phyloP scores from a whole-genome alignment of 2,113 vertebrate genomes.

The Hemicordylus capensis region DNA sequence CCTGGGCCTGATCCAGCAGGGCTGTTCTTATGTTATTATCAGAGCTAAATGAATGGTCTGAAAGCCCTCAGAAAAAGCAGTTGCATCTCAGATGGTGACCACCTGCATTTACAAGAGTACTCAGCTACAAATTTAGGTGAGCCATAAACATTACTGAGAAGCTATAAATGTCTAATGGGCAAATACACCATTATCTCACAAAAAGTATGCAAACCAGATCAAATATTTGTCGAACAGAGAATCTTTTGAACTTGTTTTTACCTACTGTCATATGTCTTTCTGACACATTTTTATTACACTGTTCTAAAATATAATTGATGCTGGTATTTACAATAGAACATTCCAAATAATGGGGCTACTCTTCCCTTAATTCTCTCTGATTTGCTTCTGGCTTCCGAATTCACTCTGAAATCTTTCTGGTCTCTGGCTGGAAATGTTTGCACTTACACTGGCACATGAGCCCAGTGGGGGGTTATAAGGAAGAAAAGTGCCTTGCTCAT shows the following conservation, averaged over 20 bases:
- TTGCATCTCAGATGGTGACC: slow-evolving; percentile 49
- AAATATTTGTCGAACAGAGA: slow-evolving; percentile 24
- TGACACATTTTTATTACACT: background rate
- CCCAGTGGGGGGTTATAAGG: too few relatives aligned
- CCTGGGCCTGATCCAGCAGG: too few relatives aligned
- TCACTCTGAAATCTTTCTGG: background rate
- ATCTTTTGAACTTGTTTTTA: slow-evolving; percentile 37
- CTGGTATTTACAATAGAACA: background rate
- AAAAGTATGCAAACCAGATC: slow-evolving; percentile 5
- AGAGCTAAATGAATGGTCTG: background rate
- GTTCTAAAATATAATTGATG: slow-evolving; percentile 1
- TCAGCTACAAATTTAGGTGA: slow-evolving; percentile 53
- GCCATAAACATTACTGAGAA: slow-evolving; percentile 58
- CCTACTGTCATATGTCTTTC: slow-evolving; percentile 36
- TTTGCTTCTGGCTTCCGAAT: background rate
- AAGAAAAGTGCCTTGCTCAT: too few relatives aligned
- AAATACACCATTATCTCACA: slow-evolving; percentile 39
- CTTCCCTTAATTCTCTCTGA: background rate
- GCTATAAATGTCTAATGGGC: slow-evolving; percentile 41
- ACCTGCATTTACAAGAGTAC: slow-evolving; percentile 50
- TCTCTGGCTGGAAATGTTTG: background rate
- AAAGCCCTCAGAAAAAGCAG: slow-evolving; percentile 27
- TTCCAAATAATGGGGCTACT: fast-evolving
- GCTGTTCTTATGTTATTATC: too few relatives aligned
- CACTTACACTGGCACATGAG: background rate